Conservation (phyloP, 1,140 invertebrate genomes). For the Drosophila chauvacae region DNA sequence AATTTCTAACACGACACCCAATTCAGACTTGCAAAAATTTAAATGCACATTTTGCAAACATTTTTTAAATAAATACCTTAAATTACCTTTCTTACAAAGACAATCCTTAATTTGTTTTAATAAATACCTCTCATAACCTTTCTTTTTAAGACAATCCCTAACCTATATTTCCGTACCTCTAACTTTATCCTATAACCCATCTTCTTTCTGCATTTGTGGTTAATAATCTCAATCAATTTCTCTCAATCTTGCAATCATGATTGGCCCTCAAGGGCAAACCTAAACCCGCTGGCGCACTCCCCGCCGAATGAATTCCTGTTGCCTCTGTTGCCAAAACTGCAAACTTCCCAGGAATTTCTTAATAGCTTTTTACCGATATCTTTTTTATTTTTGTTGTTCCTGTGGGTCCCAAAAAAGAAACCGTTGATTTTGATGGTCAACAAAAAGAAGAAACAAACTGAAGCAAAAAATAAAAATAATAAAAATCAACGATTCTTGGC, state of each 20-base stretch:
- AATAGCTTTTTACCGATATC: conserved; percentile 83
- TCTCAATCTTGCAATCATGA: conserved; percentile 17
- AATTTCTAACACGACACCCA: not conserved
- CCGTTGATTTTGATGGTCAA: conserved; percentile 73
- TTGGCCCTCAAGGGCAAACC: conserved; percentile 40
- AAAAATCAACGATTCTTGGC: not conserved
- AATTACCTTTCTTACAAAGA: not conserved
- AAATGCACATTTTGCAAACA: not conserved
- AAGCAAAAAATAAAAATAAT: not conserved
- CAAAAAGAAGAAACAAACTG: conserved; percentile 18
- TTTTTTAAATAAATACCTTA: not conserved
- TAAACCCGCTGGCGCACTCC: not conserved
- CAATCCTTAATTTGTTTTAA: too few species aligned
- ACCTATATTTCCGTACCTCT: not conserved
- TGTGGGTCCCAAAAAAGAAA: conserved; percentile 49
- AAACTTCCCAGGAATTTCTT: conserved; percentile 81
- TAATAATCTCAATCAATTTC: conserved; percentile 29
- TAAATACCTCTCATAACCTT: not conserved
- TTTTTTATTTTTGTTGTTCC: conserved; percentile 26
- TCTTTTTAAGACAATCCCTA: not conserved
- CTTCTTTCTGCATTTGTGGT: not conserved
- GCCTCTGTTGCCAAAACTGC: conserved; percentile 52
- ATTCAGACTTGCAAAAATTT: not conserved
- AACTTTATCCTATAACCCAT: not conserved
- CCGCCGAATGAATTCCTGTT: conserved; percentile 24